phyloP scores from a whole-genome alignment of 2,888 invertebrate genomes.

The Bellardia bayeri region DNA sequence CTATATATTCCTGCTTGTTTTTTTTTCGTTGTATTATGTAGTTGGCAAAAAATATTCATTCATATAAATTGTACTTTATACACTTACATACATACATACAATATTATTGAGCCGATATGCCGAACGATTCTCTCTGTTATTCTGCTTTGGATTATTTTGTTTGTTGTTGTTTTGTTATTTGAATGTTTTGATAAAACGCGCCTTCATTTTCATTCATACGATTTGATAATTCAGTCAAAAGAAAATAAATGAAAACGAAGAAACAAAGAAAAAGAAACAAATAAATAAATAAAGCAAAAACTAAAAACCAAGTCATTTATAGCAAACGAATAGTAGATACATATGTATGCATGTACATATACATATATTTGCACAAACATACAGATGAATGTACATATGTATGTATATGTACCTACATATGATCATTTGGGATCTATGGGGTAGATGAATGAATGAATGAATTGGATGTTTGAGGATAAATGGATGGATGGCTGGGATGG shows the following conservation, averaged over 20 bases:
- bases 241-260: conserved; percentile 53
- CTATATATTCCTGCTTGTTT: background rate
- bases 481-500: conserved; percentile 41
- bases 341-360: background rate
- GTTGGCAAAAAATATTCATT: conserved; percentile 44
- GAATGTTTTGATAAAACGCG: conserved; percentile 66
- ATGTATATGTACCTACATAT: background rate
- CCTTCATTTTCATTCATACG: conserved; percentile 72
- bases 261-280: conserved; percentile 14
- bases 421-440: conserved; percentile 38
- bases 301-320: conserved; percentile 45
- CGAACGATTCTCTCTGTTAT: conserved; percentile 23
- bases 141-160: background rate
- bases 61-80: conserved; percentile 11
- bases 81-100: background rate
- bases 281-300: conserved; percentile 6
- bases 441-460: conserved; percentile 69
- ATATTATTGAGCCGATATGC: background rate
- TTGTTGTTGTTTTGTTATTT: conserved; percentile 54
- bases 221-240: conserved; percentile 48
- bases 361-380: background rate
- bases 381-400: background rate
- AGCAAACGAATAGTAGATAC: conserved; percentile 12
- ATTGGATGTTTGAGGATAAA: conserved; percentile 59
- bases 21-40: conserved; percentile 1